These are phyloP conservation scores for Gallinago stenura DNA, from an alignment of 2,797 vertebrate species.

Conservation along the genomic window DNA sequence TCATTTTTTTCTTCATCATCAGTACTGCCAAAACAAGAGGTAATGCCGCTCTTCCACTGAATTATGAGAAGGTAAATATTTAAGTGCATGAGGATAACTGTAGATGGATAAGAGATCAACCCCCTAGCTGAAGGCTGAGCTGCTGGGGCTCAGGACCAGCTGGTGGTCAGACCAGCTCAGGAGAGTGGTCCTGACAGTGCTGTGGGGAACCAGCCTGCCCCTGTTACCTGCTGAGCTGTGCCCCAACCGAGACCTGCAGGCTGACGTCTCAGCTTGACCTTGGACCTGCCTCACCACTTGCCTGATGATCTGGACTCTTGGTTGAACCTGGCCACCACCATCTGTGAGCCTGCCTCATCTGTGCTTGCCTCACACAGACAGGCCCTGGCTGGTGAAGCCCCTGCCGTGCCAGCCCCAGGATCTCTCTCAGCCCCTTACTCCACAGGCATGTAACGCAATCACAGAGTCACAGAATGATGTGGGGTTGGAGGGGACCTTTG, in stretches of 20 bases:
- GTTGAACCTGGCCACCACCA: too few relatives aligned
- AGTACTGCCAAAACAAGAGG: background rate
- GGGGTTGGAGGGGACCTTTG: background rate
- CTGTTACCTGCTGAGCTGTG: accelerated
- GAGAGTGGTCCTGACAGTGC: accelerated
- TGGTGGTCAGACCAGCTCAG: too few relatives aligned
- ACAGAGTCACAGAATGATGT: background rate
- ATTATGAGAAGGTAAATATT: background rate
- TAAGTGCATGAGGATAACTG: background rate
- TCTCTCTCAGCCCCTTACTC: background rate
- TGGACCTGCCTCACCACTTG: background rate
- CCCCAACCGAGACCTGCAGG: background rate
- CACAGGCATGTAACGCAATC: accelerated
- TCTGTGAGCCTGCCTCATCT: background rate
- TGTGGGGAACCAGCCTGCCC: background rate
- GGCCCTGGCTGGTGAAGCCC: accelerated
- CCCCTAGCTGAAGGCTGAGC: background rate
- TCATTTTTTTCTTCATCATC: background rate
- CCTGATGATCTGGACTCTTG: too few relatives aligned
- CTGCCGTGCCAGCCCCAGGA: accelerated
- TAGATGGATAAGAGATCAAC: background rate
- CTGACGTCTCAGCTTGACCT: background rate
- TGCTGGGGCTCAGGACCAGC: background rate
- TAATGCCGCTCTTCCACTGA: background rate
- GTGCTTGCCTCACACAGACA: accelerated